Conservation (phyloP, 1,140 invertebrate species). For the Pectinophora gossypiella region DNA sequence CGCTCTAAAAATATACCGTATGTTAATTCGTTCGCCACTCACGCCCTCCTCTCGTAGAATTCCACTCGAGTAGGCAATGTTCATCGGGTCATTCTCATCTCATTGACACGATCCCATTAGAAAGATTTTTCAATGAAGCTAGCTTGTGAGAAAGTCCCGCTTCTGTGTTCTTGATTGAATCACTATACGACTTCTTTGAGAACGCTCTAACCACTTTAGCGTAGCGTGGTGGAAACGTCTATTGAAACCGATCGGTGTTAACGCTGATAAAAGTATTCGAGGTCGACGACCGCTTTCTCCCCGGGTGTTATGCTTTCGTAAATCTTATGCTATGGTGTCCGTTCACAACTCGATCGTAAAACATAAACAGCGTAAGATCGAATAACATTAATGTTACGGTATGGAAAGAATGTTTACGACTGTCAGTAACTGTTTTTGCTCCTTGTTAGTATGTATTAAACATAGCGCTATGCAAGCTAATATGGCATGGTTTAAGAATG, state of each 20-base stretch:
- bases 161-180: conserved; percentile 31
- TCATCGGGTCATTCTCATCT: too few species aligned
- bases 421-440: conserved; percentile 23
- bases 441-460: conserved; percentile 16
- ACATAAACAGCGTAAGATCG: background rate
- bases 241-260: conserved; percentile 31
- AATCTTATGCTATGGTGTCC: conserved; percentile 40
- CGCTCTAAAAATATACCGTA: conserved; percentile 50
- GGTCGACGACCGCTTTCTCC: conserved; percentile 56
- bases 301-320: conserved; percentile 35
- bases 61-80: too few species aligned
- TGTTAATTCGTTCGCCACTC: conserved; percentile 48
- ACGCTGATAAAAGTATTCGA: conserved; percentile 37
- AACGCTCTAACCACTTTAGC: conserved; percentile 16
- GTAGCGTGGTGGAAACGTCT: conserved; percentile 19
- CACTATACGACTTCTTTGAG: conserved; percentile 21
- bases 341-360: background rate
- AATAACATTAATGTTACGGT: background rate
- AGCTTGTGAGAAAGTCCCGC: too few species aligned
- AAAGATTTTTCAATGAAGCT: too few species aligned
- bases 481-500: conserved; percentile 34
- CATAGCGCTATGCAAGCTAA: conserved; percentile 26
- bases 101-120: too few species aligned
- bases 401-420: background rate
- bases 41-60: conserved; percentile 29